Percentiles rank a stretch among this genome's conserved stretches.
Evolutionary conservation across 2,113 vertebrate genomes (phyloP).

Genomic region (Anthoscopus minutus): DNA sequence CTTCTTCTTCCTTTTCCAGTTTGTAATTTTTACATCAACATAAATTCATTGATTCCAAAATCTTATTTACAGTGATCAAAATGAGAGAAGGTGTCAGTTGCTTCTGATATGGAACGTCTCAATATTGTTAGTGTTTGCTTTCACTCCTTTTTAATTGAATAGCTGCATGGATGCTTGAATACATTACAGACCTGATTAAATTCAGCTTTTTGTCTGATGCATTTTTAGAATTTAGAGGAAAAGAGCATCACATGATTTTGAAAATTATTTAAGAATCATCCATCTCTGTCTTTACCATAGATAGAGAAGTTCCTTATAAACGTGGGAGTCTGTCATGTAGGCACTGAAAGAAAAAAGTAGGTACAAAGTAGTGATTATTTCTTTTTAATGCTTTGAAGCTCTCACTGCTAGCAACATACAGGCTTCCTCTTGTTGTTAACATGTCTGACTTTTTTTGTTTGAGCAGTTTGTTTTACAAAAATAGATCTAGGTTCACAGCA

Average conservation of each 20-base stretch:
- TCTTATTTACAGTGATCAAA: background rate
- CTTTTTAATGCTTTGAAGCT: slow-evolving; percentile 21
- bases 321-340: background rate
- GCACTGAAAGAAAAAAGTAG: background rate
- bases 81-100: background rate
- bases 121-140: background rate
- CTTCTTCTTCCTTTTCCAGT: background rate
- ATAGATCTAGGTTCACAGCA: background rate
- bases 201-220: background rate
- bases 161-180: background rate
- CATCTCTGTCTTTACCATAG: background rate
- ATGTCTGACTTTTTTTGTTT: background rate
- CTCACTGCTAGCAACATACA: background rate
- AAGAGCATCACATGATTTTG: background rate
- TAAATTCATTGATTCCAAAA: background rate
- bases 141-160: background rate
- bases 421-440: background rate
- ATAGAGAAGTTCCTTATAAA: background rate
- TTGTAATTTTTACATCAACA: background rate
- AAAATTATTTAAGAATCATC: background rate
- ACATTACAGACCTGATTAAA: background rate
- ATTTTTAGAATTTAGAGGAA: background rate
- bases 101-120: background rate
- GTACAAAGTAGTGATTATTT: slow-evolving; percentile 6
- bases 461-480: background rate